A percentile compares a stretch with the other conserved stretches of the same genome.
These are phyloP conservation scores for Megastigmus dorsalis DNA, from an alignment of 2,888 invertebrate species.

Conservation along the genomic window DNA sequence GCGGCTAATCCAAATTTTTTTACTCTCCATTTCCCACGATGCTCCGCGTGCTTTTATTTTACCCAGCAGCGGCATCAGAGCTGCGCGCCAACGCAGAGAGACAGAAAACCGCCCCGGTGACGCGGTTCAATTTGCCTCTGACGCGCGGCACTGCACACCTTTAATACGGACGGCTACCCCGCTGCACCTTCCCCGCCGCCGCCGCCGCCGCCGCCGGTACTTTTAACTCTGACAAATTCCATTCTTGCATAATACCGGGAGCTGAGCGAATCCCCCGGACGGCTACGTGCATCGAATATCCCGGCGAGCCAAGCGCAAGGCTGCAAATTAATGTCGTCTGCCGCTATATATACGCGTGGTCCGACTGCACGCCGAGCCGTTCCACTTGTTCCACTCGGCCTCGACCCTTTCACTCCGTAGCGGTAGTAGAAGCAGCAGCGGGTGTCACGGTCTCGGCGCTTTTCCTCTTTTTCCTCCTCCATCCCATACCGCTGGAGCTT, in stretches of 20 bases:
- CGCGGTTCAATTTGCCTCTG: conserved; percentile 16
- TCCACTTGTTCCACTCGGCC: not conserved
- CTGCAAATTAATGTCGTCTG: conserved; percentile 6
- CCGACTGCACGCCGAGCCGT: not conserved
- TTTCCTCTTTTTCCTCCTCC: no score
- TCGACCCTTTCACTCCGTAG: conserved; percentile 21
- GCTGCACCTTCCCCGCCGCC: no score
- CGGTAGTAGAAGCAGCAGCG: no score
- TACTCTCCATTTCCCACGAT: not conserved
- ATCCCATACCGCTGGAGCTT: no score
- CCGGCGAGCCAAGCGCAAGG: not conserved
- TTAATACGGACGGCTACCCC: conserved; percentile 62
- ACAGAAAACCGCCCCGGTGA: not conserved
- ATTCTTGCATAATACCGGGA: conserved; percentile 63
- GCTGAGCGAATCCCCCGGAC: no score
- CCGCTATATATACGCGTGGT: no score
- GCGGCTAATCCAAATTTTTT: conserved; percentile 1
- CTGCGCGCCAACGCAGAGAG: no score
- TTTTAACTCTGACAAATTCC: conserved; percentile 66
- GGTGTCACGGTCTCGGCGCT: no score
- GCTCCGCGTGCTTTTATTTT: no score
- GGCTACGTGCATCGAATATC: conserved; percentile 61
- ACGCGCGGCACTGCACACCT: conserved; percentile 50
- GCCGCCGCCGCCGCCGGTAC: no score
- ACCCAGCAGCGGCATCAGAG: no score